Evolutionary conservation across 1,140 invertebrate species (phyloP).

Genomic region (Trypoxylus dichotomus): DNA sequence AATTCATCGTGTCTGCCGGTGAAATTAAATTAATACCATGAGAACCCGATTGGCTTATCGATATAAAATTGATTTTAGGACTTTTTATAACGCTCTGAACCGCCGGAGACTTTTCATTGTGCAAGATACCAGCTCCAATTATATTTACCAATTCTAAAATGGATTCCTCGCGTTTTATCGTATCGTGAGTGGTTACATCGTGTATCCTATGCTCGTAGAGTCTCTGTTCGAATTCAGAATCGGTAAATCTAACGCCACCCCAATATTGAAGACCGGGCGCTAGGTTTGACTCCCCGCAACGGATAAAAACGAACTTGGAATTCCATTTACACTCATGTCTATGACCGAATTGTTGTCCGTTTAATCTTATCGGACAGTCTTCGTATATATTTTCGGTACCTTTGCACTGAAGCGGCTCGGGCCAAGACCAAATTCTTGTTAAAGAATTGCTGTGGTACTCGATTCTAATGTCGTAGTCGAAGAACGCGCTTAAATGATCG

Average conservation of each 20-base stretch:
- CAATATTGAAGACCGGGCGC: conserved; percentile 79
- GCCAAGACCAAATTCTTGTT: conserved; percentile 90
- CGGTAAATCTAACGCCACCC: conserved; percentile 94
- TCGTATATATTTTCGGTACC: conserved; percentile 84
- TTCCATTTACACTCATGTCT: conserved; percentile 85
- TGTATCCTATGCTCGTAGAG: conserved; percentile 80
- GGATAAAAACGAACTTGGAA: conserved; percentile 89
- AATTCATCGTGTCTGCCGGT: conserved; percentile 75
- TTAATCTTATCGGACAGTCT: conserved; percentile 86
- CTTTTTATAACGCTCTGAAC: conserved; percentile 86
- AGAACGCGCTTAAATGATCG: conserved; percentile 85
- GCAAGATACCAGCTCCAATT: conserved; percentile 92
- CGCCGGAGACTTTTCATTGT: conserved; percentile 92
- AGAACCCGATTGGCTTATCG: conserved; percentile 81
- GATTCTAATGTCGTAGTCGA: conserved; percentile 76
- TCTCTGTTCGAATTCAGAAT: conserved; percentile 85
- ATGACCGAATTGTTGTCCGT: conserved; percentile 85
- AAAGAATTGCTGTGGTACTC: conserved; percentile 84
- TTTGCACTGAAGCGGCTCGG: conserved; percentile 83
- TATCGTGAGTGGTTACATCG: conserved; percentile 75
- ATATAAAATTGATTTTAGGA: conserved; percentile 80
- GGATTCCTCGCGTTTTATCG: conserved; percentile 69
- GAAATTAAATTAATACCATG: conserved; percentile 93
- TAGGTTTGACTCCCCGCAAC: conserved; percentile 82
- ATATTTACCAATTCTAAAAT: conserved; percentile 83